Evolutionary conservation across 2,888 invertebrate species (phyloP).

Genomic region (Meteorus cinctellus): DNA sequence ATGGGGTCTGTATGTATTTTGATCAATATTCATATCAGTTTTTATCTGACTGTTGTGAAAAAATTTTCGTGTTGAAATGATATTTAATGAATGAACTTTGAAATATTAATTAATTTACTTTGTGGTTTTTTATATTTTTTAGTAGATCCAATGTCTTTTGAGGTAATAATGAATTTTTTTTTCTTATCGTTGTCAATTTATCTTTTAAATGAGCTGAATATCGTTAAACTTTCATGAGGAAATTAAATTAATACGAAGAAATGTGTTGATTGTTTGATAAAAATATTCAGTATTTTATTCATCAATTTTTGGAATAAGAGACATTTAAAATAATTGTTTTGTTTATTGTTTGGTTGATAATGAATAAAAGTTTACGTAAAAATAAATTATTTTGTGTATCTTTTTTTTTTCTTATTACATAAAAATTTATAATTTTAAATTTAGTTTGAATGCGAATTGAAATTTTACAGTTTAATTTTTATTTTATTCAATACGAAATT

Average conservation of each 20-base stretch:
- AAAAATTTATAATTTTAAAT: too few species aligned
- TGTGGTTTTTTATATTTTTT: not conserved
- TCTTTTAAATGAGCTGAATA: constrained; percentile 17
- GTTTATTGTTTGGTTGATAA: too few species aligned
- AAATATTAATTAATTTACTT: not conserved
- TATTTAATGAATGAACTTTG: not conserved
- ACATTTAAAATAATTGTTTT: not conserved
- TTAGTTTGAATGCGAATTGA: too few species aligned
- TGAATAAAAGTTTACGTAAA: too few species aligned
- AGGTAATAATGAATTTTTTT: constrained; percentile 5
- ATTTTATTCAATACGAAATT: too few species aligned
- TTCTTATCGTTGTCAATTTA: not conserved
- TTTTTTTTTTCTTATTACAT: too few species aligned
- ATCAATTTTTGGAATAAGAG: too few species aligned
- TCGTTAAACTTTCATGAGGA: not conserved
- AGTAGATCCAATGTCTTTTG: not conserved
- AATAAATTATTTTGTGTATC: too few species aligned
- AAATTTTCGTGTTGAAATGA: not conserved
- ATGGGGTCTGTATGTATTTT: not conserved
- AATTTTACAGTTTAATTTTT: too few species aligned
- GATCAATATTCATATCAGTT: constrained; percentile 1
- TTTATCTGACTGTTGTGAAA: constrained; percentile 5
- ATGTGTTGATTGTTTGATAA: not conserved
- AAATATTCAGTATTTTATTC: too few species aligned
- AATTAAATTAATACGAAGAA: not conserved